Percentiles rank a stretch among this genome's conserved stretches.
These are phyloP conservation scores for Acleris laterana DNA, from an alignment of 2,888 invertebrate species.

Conservation along the genomic window DNA sequence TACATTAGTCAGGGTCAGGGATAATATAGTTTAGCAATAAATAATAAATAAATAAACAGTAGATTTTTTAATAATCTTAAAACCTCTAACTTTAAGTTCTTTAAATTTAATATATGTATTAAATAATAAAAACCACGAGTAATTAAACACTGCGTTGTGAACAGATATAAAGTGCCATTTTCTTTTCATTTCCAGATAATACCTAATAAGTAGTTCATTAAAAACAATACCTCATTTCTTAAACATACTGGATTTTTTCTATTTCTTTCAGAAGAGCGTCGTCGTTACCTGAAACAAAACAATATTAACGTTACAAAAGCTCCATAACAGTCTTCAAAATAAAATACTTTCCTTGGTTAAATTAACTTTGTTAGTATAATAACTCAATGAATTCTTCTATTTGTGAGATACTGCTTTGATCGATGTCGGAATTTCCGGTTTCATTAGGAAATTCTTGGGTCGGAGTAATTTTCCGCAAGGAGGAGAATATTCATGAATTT, in stretches of 20 bases:
- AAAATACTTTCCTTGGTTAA: constrained; percentile 15
- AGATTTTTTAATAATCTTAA: no score
- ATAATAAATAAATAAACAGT: no score
- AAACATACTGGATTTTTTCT: background rate
- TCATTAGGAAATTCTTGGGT: constrained; percentile 57
- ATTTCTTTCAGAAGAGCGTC: constrained; percentile 4
- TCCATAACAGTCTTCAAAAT: constrained; percentile 11
- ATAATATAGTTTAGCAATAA: no score
- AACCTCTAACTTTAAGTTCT: no score
- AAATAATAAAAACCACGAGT: no score
- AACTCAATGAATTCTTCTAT: constrained; percentile 37
- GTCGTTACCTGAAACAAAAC: constrained; percentile 35
- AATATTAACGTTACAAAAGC: constrained; percentile 17
- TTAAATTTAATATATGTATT: no score
- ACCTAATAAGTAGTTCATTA: no score
- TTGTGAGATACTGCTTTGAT: constrained; percentile 49
- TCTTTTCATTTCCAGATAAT: no score
- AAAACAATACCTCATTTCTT: background rate
- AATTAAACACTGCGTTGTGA: no score
- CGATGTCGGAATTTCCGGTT: constrained; percentile 55
- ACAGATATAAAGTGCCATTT: no score
- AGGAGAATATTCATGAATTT: constrained; percentile 23
- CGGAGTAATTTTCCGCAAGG: constrained; percentile 47
- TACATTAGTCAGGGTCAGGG: no score
- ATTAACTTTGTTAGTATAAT: constrained; percentile 32